These are phyloP conservation scores for Galaxias olidus DNA, from an alignment of 2,797 vertebrate species.

Conservation along the genomic window DNA sequence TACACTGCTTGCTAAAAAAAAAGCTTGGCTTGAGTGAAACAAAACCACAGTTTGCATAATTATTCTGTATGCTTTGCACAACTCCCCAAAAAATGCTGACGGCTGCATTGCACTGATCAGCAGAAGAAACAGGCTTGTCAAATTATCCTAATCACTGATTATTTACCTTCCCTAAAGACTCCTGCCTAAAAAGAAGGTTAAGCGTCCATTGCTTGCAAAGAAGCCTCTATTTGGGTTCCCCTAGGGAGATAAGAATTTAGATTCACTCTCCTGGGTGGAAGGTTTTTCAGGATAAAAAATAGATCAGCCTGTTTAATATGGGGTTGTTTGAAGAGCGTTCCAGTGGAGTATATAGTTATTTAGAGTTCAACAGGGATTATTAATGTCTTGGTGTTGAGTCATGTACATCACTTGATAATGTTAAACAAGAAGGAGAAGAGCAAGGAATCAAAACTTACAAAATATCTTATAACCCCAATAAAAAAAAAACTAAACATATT, in stretches of 20 bases:
- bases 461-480: too few species aligned
- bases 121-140: conserved; percentile 12
- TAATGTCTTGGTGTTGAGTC: too few species aligned
- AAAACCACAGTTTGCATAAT: conserved; percentile 6
- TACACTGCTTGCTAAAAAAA: neutral
- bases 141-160: conserved; percentile 18
- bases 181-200: conserved; percentile 9
- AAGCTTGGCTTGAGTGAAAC: conserved; percentile 2
- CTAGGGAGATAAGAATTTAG: neutral
- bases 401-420: too few species aligned
- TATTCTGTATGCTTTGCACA: neutral
- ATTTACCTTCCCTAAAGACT: conserved; percentile 8
- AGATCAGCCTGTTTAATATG: too few species aligned
- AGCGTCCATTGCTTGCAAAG: conserved; percentile 5
- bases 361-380: too few species aligned
- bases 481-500: too few species aligned
- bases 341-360: too few species aligned
- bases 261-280: neutral
- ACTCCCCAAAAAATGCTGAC: conserved; percentile 9
- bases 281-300: neutral
- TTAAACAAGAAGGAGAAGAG: too few species aligned
- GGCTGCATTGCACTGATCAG: neutral
- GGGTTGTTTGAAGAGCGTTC: too few species aligned
- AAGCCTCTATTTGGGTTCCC: conserved; percentile 4
- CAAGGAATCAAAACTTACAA: too few species aligned